phyloP scores from a whole-genome alignment of 2,888 invertebrate species.

The Drosophila mayaguana region DNA sequence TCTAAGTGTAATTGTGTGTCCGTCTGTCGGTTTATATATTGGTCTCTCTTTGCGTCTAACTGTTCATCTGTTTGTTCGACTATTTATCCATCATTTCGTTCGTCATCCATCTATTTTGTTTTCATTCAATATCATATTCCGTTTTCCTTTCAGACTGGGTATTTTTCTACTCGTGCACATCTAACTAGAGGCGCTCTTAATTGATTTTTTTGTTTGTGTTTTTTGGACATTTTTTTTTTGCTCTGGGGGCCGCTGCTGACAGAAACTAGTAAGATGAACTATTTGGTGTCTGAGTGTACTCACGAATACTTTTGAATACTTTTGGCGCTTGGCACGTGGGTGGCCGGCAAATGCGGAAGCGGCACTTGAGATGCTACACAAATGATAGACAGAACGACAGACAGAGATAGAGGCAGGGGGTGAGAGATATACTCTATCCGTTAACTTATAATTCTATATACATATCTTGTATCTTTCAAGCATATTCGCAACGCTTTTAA shows the following conservation, averaged over 20 bases:
- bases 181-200: background rate
- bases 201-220: background rate
- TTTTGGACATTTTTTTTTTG: conserved; percentile 17
- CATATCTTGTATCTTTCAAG: conserved; percentile 7
- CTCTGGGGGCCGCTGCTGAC: conserved; percentile 11
- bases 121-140: too few species aligned
- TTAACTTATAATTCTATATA: conserved; percentile 1
- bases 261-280: conserved; percentile 7
- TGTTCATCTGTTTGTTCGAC: background rate
- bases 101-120: background rate
- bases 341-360: conserved; percentile 70
- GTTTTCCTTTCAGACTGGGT: background rate
- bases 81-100: background rate
- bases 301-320: conserved; percentile 31
- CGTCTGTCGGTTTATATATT: background rate
- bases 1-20: too few species aligned
- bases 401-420: background rate
- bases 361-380: conserved; percentile 53
- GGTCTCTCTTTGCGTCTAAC: background rate
- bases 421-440: conserved; percentile 18
- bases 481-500: conserved; percentile 30
- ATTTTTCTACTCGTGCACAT: background rate
- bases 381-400: background rate
- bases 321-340: conserved; percentile 60
- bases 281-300: conserved; percentile 13